These are phyloP conservation scores for Seira musarum DNA, from an alignment of 2,888 invertebrate genomes.

Conservation along the genomic window DNA sequence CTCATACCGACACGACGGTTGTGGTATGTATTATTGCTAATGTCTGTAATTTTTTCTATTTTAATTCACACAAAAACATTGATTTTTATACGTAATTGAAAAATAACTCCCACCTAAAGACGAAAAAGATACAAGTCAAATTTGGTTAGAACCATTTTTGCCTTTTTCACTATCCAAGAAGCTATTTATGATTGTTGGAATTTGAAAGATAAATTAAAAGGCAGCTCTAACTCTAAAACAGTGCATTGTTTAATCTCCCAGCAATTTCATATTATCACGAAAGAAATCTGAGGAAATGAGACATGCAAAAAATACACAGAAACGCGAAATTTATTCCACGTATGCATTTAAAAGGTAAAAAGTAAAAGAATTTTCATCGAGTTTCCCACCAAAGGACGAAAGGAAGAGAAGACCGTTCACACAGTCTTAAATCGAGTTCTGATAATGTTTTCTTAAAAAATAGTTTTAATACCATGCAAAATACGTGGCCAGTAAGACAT, in stretches of 20 bases:
- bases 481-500: background rate
- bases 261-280: constrained; percentile 42
- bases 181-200: too few relatives aligned
- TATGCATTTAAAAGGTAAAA: constrained; percentile 19
- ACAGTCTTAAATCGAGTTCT: constrained; percentile 16
- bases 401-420: constrained; percentile 36
- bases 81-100: too few relatives aligned
- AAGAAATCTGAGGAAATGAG: constrained; percentile 26
- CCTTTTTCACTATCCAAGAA: too few relatives aligned
- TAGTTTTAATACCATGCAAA: background rate
- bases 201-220: too few relatives aligned
- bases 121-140: too few relatives aligned
- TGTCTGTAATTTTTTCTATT: too few relatives aligned
- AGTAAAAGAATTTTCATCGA: constrained; percentile 38
- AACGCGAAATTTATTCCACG: constrained; percentile 39
- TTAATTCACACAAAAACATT: too few relatives aligned
- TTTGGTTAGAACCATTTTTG: too few relatives aligned
- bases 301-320: constrained; percentile 42
- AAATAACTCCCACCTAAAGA: too few relatives aligned
- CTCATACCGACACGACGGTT: too few relatives aligned
- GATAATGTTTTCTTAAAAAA: background rate
- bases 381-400: constrained; percentile 31
- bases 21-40: too few relatives aligned
- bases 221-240: too few relatives aligned
- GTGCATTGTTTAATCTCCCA: background rate